Evolutionary conservation across 2,888 invertebrate species (phyloP).

Genomic region (Hirudinaria manillensis): DNA sequence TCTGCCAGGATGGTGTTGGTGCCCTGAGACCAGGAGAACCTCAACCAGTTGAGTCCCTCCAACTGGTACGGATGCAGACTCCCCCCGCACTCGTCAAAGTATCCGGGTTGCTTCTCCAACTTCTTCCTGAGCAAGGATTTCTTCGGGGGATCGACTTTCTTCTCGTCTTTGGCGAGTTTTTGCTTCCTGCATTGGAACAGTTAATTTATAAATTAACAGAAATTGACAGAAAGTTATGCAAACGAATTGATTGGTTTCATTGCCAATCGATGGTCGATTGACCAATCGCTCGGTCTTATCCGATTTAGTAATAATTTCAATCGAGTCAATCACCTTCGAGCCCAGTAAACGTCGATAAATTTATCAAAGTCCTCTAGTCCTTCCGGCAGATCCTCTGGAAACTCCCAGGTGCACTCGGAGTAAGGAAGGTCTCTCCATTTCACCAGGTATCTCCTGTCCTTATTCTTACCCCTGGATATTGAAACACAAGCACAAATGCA

Average conservation of each 20-base stretch:
- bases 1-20: conserved; percentile 43
- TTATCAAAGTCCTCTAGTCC: conserved; percentile 37
- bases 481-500: not conserved
- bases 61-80: conserved; percentile 87
- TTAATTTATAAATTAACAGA: not conserved
- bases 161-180: conserved; percentile 30
- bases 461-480: conserved; percentile 36
- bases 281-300: too few species aligned
- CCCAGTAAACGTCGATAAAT: conserved; percentile 77
- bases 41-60: conserved; percentile 61
- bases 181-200: conserved; percentile 19
- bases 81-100: conserved; percentile 80
- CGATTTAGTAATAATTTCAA: too few species aligned
- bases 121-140: conserved; percentile 57
- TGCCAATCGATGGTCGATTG: too few species aligned
- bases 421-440: conserved; percentile 95
- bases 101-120: conserved; percentile 83
- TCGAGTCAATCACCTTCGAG: conserved; percentile 44
- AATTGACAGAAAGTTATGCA: too few species aligned
- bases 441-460: conserved; percentile 65
- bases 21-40: conserved; percentile 41
- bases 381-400: conserved; percentile 34
- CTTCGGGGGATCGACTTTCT: conserved; percentile 41
- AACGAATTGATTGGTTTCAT: too few species aligned
- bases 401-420: conserved; percentile 91